Evolutionary conservation across 2,797 vertebrate genomes (phyloP).

Genomic region (Crossoptilon crossoptilon): DNA sequence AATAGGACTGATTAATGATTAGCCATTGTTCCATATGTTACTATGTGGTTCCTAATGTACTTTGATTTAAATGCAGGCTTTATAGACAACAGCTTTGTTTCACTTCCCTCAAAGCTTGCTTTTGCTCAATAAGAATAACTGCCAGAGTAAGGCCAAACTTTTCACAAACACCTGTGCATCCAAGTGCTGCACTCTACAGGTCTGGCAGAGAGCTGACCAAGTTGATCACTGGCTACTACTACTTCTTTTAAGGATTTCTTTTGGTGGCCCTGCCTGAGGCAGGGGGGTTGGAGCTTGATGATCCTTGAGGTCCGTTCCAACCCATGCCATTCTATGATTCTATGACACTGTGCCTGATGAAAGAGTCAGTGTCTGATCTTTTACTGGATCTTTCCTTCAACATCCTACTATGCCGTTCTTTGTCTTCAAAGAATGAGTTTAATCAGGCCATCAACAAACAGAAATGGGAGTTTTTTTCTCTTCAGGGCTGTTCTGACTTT

Average conservation of each 20-base stretch:
- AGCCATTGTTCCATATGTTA: background rate
- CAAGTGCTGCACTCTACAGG: background rate
- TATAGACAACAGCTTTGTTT: background rate
- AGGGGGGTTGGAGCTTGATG: no score
- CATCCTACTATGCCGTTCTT: background rate
- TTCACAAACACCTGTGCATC: background rate
- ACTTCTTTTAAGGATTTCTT: background rate
- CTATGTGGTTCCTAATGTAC: background rate
- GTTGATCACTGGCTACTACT: rapidly evolving
- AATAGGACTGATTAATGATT: background rate
- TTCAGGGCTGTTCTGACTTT: background rate
- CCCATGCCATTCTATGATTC: no score
- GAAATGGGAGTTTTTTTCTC: background rate
- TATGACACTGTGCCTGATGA: background rate
- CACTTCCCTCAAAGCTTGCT: background rate
- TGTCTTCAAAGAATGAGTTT: background rate
- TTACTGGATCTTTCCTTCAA: background rate
- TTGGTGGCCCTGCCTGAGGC: no score
- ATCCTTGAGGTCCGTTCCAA: no score
- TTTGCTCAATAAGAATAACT: background rate
- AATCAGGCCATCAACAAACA: background rate
- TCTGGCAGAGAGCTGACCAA: background rate
- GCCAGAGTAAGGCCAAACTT: background rate
- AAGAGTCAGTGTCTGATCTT: background rate
- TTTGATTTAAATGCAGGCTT: background rate